Base-by-base conservation (phyloP, 2,888 invertebrate genomes). In the Euplexia lucipara region DNA sequence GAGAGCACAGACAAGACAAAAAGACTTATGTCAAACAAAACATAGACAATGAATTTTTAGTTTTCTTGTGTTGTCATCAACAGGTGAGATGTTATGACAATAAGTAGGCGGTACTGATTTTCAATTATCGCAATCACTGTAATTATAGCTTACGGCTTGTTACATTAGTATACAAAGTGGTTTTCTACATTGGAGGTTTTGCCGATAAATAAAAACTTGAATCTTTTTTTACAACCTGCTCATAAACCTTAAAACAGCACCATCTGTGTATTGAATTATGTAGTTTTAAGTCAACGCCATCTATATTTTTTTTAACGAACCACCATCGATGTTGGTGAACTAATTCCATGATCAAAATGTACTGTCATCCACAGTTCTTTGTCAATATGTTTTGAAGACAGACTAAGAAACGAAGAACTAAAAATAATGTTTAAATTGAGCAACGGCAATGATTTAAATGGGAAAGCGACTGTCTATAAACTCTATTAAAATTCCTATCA, bases 401-500 rank as follows among this genome's bases (percentile, higher is more conserved):
- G 9, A 0, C 4, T 18, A 18, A n/a, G 26, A 7, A 32, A 18
- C 26, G 18, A 41, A 20, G 16, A 53, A 64, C 45, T 72, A 48
- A 54, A 54, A 64, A 59, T 64, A 72, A 78, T 70, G 45, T 52
- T 66, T 72, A 64, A 73, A 77, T 53, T 65, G 48, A 64, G 32
- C 61, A 62, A 62, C 70, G 61, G 26, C 48, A 48, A 65, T 61
- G 47, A 75, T 80, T 79, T 67, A 80, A 86, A 86, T 82, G 70
- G 82, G 82, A 87, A 88, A 86, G 86, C 84, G 80, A 81, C 79
- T 81, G 75, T 83, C 78, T 79, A 82, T 81, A 76, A 58, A 74
- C 57, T 75, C 70, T 73, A 86, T 90, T 89, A 82, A 87, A 88
- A 89, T 90, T 89, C 88, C 71, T 67, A 69, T 78, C 88, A 82